Percentiles rank a stretch among this genome's conserved stretches.
phyloP scores from a whole-genome alignment of 2,888 invertebrate species.

The Elmis aenea region DNA sequence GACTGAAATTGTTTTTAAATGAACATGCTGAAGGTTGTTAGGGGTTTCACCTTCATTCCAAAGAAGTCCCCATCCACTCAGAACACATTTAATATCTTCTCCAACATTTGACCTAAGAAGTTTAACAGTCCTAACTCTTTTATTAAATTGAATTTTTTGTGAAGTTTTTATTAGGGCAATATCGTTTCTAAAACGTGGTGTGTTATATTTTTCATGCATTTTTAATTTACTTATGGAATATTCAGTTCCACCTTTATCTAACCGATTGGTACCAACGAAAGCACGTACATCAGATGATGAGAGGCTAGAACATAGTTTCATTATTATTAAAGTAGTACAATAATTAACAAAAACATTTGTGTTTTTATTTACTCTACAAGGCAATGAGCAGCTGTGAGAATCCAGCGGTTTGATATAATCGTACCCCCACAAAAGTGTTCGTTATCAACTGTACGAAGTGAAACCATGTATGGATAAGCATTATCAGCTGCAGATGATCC shows the following conservation, averaged over 20 bases:
- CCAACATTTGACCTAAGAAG: slow-evolving; percentile 10
- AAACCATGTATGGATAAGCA: slow-evolving; percentile 46
- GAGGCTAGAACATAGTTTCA: no score
- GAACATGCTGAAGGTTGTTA: slow-evolving; percentile 53
- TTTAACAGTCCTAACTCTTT: slow-evolving; percentile 12
- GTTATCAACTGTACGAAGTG: slow-evolving; percentile 39
- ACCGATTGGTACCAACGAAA: slow-evolving; percentile 49
- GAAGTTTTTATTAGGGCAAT: slow-evolving; percentile 20
- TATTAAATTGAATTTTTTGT: slow-evolving; percentile 13
- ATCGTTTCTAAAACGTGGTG: slow-evolving; percentile 20
- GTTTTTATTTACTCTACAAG: slow-evolving; percentile 38
- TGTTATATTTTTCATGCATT: slow-evolving; percentile 46
- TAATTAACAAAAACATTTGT: slow-evolving; percentile 1
- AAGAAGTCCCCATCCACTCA: slow-evolving; percentile 19
- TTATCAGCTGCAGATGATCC: slow-evolving; percentile 44
- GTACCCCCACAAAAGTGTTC: slow-evolving; percentile 50
- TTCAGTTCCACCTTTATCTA: slow-evolving; percentile 44
- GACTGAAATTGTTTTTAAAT: slow-evolving; percentile 48
- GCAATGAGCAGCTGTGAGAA: slow-evolving; percentile 52
- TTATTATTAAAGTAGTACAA: no score
- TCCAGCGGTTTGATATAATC: slow-evolving; percentile 39
- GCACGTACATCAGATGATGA: slow-evolving; percentile 31
- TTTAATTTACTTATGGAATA: slow-evolving; percentile 43
- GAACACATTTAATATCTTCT: slow-evolving; percentile 5
- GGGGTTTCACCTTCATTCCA: slow-evolving; percentile 45